Evolutionary conservation across 1,140 invertebrate genomes (phyloP).

Genomic region (Marisa cornuarietis): DNA sequence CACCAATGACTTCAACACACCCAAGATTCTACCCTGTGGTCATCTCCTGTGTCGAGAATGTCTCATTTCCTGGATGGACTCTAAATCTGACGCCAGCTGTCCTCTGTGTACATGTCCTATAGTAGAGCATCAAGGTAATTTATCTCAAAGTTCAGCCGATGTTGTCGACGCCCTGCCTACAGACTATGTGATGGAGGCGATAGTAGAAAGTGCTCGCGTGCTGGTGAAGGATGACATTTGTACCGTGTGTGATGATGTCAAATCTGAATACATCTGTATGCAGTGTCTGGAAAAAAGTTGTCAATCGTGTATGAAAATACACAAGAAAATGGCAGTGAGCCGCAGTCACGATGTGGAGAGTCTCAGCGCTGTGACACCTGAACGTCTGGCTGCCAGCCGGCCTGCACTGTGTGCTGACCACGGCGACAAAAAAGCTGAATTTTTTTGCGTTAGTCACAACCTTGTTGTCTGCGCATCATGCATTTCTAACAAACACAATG

Average conservation of each 20-base stretch:
- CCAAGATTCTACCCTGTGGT: conserved; percentile 16
- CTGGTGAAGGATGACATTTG: background rate
- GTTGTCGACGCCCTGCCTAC: background rate
- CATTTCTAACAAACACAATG: background rate
- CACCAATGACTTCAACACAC: background rate
- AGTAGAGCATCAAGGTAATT: background rate
- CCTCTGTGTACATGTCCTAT: conserved; percentile 1
- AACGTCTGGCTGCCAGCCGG: too few relatives aligned
- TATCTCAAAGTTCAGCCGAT: background rate
- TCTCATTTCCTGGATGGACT: background rate
- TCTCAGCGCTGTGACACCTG: conserved; percentile 5
- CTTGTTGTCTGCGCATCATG: background rate
- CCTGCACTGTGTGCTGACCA: background rate
- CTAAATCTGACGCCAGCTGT: background rate
- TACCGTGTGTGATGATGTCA: background rate
- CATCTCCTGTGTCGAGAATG: conserved; percentile 15
- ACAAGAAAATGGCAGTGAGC: background rate
- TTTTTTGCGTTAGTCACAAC: background rate
- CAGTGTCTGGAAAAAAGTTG: conserved; percentile 1
- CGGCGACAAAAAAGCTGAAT: background rate
- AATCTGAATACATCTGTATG: conserved; percentile 7
- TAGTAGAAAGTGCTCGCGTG: background rate
- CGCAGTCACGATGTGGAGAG: conserved; percentile 2
- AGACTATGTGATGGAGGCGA: conserved; percentile 4
- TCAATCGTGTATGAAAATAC: background rate